Conservation (phyloP, 2,113 vertebrate genomes). For the Vulpes vulpes region DNA sequence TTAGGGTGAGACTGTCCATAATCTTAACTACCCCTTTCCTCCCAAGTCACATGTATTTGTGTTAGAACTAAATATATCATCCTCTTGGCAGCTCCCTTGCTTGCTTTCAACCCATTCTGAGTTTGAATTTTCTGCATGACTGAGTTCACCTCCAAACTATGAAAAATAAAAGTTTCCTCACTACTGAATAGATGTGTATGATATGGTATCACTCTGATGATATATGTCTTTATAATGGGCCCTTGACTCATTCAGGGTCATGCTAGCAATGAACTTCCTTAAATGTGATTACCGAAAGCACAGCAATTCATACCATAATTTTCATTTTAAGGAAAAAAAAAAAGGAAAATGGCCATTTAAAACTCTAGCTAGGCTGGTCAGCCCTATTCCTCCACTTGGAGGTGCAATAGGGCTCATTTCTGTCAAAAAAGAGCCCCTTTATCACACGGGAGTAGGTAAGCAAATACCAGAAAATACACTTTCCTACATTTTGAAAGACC, state of each 20-base stretch:
- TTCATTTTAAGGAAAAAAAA: conserved; percentile 72
- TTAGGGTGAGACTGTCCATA: conserved; percentile 60
- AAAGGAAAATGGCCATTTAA: conserved; percentile 62
- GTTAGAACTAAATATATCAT: conserved; percentile 79
- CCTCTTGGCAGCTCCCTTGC: conserved; percentile 67
- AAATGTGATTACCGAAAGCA: conserved; percentile 67
- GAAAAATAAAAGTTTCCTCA: conserved; percentile 77
- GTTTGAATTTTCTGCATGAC: conserved; percentile 80
- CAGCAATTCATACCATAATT: conserved; percentile 52
- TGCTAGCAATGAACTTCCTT: conserved; percentile 63
- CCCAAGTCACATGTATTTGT: conserved; percentile 62
- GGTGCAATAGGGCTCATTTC: conserved; percentile 50
- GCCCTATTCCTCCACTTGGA: conserved; percentile 12
- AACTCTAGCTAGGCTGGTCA: background rate
- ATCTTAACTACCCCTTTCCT: conserved; percentile 67
- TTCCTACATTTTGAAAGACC: conserved; percentile 1
- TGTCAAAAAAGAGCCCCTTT: conserved; percentile 41
- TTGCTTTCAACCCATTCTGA: conserved; percentile 68
- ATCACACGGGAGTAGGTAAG: conserved; percentile 29
- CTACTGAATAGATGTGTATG: conserved; percentile 62
- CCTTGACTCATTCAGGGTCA: conserved; percentile 73
- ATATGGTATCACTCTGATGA: conserved; percentile 66
- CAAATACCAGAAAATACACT: background rate
- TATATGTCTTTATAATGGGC: conserved; percentile 59
- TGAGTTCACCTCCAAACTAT: conserved; percentile 78